These are phyloP conservation scores for Phrynocephalus versicolor DNA, from an alignment of 2,113 vertebrate species.

Conservation along the genomic window DNA sequence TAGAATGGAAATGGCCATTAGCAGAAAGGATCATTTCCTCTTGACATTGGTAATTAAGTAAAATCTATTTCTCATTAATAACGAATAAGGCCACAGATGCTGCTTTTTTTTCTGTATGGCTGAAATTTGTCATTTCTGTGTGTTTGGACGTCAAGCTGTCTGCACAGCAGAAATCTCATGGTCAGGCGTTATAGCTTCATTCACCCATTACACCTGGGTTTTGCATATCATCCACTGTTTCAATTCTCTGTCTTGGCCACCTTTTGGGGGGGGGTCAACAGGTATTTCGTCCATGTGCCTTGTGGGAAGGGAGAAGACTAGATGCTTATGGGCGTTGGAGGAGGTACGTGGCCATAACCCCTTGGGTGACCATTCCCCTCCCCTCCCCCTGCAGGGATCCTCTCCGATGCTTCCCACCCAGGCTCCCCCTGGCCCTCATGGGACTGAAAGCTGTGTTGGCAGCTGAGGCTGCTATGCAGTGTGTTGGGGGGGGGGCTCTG, in stretches of 20 bases:
- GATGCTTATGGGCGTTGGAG: too few species aligned
- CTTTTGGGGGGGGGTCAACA: not conserved
- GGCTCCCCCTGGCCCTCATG: too few species aligned
- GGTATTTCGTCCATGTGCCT: not conserved
- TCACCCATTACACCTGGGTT: slow-evolving; percentile 19
- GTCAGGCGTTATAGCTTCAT: slow-evolving; percentile 14
- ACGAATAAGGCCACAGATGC: slow-evolving; percentile 69
- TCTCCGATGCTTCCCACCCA: too few species aligned
- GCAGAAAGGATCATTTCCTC: slow-evolving; percentile 65
- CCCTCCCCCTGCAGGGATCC: too few species aligned
- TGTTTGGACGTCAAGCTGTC: slow-evolving; percentile 31
- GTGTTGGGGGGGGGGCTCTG: too few species aligned
- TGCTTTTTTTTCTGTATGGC: slow-evolving; percentile 51
- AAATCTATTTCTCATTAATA: slow-evolving; percentile 74
- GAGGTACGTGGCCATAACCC: too few species aligned
- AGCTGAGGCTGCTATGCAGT: too few species aligned
- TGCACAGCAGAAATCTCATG: slow-evolving; percentile 32
- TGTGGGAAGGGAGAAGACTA: too few species aligned
- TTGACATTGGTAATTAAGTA: slow-evolving; percentile 72
- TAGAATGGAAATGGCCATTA: slow-evolving; percentile 44
- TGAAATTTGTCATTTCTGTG: slow-evolving; percentile 39
- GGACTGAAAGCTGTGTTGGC: too few species aligned
- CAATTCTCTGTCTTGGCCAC: not conserved
- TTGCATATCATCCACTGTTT: not conserved
- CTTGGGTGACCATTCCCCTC: too few species aligned